phyloP scores from a whole-genome alignment of 2,113 vertebrate species.

The Prochilodus magdalenae region DNA sequence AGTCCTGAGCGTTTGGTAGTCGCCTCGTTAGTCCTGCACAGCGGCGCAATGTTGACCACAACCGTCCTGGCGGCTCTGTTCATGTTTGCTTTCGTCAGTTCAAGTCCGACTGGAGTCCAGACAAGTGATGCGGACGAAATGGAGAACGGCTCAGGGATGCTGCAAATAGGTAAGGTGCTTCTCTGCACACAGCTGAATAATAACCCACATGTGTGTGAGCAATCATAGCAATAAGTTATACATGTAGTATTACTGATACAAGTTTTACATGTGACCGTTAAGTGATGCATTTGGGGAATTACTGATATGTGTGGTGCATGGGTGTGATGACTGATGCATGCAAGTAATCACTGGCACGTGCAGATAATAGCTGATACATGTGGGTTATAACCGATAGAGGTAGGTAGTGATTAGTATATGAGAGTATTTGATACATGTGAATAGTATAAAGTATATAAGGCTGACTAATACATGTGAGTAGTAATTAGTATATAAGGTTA shows the following conservation, averaged over 20 bases:
- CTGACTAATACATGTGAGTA: no score
- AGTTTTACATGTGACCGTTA: background rate
- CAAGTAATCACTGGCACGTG: background rate
- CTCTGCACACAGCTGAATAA: background rate
- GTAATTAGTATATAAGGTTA: no score
- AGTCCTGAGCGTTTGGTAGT: background rate
- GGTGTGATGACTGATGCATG: background rate
- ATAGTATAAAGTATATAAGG: no score
- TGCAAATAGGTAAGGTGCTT: constrained; percentile 64
- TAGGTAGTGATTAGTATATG: background rate
- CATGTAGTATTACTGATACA: no score
- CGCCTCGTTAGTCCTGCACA: background rate
- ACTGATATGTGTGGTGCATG: background rate
- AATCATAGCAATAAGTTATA: background rate
- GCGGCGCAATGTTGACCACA: constrained; percentile 40
- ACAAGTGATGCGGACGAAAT: constrained; percentile 49
- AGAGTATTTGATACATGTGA: background rate
- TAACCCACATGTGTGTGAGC: no score
- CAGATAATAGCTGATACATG: background rate
- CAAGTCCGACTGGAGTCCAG: constrained; percentile 5
- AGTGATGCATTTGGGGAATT: background rate
- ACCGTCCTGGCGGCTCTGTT: constrained; percentile 52
- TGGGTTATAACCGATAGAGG: background rate
- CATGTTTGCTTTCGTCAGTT: constrained; percentile 45
- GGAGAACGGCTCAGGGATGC: constrained; percentile 74